phyloP scores from a whole-genome alignment of 2,888 invertebrate genomes.

The Cephus nigrinus region DNA sequence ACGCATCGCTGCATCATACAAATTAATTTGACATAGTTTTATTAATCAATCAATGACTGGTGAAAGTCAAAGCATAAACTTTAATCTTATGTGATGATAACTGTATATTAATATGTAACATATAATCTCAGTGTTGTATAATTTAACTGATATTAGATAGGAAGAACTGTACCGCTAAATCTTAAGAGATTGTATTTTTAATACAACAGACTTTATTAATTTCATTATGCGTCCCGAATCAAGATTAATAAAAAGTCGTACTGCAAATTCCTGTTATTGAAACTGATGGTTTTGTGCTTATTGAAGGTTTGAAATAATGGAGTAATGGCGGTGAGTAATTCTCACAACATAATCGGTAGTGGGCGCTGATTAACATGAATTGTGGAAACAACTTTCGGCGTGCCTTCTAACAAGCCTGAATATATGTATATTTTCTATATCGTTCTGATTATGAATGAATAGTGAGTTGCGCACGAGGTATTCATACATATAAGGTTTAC shows the following conservation, averaged over 20 bases:
- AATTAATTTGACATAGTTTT: neutral
- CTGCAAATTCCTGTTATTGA: neutral
- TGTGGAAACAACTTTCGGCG: neutral
- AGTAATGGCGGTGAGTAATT: neutral
- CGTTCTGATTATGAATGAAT: neutral
- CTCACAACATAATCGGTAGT: neutral
- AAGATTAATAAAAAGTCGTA: neutral
- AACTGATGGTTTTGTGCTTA: neutral
- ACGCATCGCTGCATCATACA: slow-evolving; percentile 26
- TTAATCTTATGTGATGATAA: neutral
- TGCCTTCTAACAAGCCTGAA: neutral
- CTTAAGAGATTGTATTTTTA: neutral
- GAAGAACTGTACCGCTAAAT: neutral
- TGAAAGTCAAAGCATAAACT: neutral
- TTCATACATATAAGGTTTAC: neutral
- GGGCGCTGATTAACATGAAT: neutral
- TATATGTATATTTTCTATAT: neutral
- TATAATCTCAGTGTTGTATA: neutral
- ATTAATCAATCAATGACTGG: neutral
- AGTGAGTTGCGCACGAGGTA: neutral
- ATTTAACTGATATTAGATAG: neutral
- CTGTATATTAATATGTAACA: neutral
- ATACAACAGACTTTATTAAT: neutral
- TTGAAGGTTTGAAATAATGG: neutral
- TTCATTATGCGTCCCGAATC: neutral